Percentiles rank a stretch among this genome's conserved stretches.
Conservation (phyloP, 2,888 invertebrate species). For the Gortyna flavago region DNA sequence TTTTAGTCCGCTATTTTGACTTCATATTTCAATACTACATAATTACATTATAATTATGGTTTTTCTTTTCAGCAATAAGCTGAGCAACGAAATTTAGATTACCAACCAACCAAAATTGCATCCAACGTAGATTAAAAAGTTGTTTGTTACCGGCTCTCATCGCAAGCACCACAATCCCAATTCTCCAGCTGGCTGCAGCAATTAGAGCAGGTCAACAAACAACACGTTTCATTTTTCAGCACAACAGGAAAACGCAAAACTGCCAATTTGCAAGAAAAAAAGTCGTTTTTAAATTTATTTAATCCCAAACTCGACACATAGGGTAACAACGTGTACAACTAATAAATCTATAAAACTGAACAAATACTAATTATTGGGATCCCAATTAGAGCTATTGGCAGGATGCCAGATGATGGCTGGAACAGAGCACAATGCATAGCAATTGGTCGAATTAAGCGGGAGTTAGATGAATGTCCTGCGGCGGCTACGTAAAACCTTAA, state of each 20-base stretch:
- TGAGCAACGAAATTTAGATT: neutral
- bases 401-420: slow-evolving; percentile 59
- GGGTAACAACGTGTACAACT: slow-evolving; percentile 43
- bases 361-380: slow-evolving; percentile 66
- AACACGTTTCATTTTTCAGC: slow-evolving; percentile 50
- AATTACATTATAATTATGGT: too few relatives aligned
- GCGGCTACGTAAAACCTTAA: slow-evolving; percentile 43
- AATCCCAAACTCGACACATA: slow-evolving; percentile 50
- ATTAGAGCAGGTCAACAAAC: slow-evolving; percentile 61
- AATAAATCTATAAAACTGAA: slow-evolving; percentile 65
- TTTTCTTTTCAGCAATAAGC: neutral
- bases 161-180: slow-evolving; percentile 48
- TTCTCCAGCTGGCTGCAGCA: slow-evolving; percentile 57
- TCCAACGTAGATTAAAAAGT: slow-evolving; percentile 35
- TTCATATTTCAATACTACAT: too few relatives aligned
- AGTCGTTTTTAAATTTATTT: slow-evolving; percentile 42
- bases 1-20: neutral
- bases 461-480: slow-evolving; percentile 64
- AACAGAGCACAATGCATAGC: slow-evolving; percentile 56
- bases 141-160: slow-evolving; percentile 31
- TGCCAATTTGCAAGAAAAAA: slow-evolving; percentile 56
- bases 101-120: slow-evolving; percentile 14
- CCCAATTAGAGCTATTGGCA: slow-evolving; percentile 65
- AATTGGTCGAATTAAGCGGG: slow-evolving; percentile 65
- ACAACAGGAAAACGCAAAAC: slow-evolving; percentile 39